Conservation (phyloP, 2,113 vertebrate genomes). For the Amphilophus citrinellus region DNA sequence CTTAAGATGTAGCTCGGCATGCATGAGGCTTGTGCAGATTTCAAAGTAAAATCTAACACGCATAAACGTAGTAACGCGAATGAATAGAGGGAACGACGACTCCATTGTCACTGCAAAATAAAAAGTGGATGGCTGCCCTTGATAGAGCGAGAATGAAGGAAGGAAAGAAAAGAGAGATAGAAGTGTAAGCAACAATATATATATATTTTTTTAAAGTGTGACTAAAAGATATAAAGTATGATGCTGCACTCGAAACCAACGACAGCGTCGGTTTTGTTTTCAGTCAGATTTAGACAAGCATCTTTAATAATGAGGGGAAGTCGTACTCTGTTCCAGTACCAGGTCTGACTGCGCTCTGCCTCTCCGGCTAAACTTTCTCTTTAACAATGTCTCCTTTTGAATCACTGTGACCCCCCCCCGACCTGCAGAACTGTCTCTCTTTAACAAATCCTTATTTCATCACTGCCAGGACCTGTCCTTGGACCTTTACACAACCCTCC, state of each 20-base stretch:
- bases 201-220: background rate
- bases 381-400: slow-evolving; percentile 69
- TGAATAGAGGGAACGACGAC: background rate
- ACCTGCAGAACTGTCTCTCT: slow-evolving; percentile 71
- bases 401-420: slow-evolving; percentile 45
- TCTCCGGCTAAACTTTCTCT: slow-evolving; percentile 49
- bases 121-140: background rate
- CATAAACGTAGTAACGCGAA: background rate
- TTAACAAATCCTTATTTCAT: slow-evolving; percentile 76
- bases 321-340: background rate
- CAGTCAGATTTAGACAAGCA: background rate
- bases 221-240: background rate
- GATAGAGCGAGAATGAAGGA: background rate
- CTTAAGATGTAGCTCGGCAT: background rate
- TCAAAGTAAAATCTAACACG: background rate
- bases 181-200: background rate
- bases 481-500: slow-evolving; percentile 58
- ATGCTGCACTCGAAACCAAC: background rate
- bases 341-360: background rate
- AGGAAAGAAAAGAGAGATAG: background rate
- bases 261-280: background rate
- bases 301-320: slow-evolving; percentile 1
- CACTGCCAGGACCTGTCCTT: slow-evolving; percentile 63
- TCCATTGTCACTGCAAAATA: background rate
- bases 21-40: background rate